Conservation (phyloP, 2,797 vertebrate species). For the Micropoecilia bifurca region DNA sequence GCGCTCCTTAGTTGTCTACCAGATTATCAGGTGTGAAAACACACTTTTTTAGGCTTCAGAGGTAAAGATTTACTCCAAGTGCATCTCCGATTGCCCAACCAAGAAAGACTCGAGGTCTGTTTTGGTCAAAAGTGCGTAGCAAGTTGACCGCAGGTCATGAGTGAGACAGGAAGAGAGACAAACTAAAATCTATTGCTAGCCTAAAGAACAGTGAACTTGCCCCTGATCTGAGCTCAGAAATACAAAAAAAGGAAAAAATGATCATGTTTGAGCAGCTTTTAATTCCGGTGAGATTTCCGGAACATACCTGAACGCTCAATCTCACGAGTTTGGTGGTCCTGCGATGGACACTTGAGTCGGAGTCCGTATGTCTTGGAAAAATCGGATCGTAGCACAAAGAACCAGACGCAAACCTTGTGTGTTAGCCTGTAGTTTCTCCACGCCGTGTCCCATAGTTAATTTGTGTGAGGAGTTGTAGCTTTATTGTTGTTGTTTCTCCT, state of each 20-base stretch:
- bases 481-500: constrained; percentile 32
- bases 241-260: neutral
- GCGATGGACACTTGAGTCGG: neutral
- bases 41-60: too few species aligned
- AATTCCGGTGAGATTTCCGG: neutral
- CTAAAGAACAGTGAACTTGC: neutral
- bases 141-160: neutral
- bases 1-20: too few species aligned
- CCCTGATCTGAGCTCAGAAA: neutral
- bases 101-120: neutral
- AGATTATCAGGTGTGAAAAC: too few species aligned
- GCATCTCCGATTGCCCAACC: neutral
- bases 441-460: neutral
- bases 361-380: neutral
- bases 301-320: neutral
- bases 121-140: neutral
- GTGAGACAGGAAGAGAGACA: neutral
- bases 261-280: neutral
- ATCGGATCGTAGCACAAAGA: neutral
- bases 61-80: too few species aligned
- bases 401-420: neutral
- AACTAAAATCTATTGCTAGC: neutral
- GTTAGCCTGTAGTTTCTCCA: neutral
- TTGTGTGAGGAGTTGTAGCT: constrained; percentile 33
- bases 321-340: neutral